Base-by-base conservation (phyloP, 2,797 vertebrate genomes). In the Melanotaenia nigrans region DNA sequence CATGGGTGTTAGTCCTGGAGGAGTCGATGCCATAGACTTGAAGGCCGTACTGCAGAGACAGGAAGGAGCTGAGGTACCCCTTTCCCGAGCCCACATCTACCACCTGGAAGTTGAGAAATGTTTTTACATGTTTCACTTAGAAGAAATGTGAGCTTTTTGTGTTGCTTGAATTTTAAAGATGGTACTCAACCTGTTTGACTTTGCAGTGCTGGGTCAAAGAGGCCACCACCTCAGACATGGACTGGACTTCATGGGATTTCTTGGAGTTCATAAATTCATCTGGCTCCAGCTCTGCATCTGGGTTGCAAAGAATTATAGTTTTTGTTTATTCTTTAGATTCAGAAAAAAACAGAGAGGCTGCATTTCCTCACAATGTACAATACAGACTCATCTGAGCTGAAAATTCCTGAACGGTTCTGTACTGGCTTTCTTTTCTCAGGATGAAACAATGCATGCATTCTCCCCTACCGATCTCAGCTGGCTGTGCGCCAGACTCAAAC, bases 81-180 rank as follows among this genome's bases (percentile, higher is more conserved):
- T 99, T 99, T 60, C 98, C 98, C 24, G 97, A 99, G 68, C 98
- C 98, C 65, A 99, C 89, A 32, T 99, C 98, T 80, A 99, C 96
- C 35, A 99, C 95, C 98, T 99, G 0, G 2, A 77, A 65, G 4
- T 13, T 33, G 25, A 45, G 24, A 3, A 0, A 18, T 24, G 8
- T 1, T 59, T 60, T 49, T n/a, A 49, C 3, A 9, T 32, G 11
- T 3, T 56, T 47, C 5, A 9, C 20, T 47, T 47, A 47, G 4
- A 13, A 53, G 9, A 24, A 53, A 24, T 24, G 24, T 24, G 1
- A 53, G 11, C 12, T 13, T 1, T 55, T 55, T 16, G 14, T 30
- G 25, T 14, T 58, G 8, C 42, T 14, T 40, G 30, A 53, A n/a
- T 9, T 28, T 38, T 4, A 4, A 20, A 69, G 49, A 32, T 20